A percentile compares a stretch with the other conserved stretches of the same genome.
Conservation (phyloP, 2,113 vertebrate genomes). For the Scortum barcoo region DNA sequence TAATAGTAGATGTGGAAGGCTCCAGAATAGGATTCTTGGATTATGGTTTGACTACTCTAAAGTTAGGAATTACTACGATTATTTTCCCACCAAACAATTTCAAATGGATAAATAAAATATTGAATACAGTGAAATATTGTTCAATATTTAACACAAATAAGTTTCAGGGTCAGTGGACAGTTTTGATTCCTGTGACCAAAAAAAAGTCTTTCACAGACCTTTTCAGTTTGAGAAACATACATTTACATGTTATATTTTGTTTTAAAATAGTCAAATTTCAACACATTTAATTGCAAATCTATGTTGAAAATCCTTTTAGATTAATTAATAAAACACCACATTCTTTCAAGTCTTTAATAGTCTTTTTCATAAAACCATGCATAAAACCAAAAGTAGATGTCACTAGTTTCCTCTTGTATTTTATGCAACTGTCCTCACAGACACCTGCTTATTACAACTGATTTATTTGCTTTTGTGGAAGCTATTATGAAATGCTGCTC, state of each 20-base stretch:
- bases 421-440: conserved; percentile 82
- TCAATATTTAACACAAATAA: too few relatives aligned
- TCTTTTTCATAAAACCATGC: conserved; percentile 67
- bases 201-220: neutral
- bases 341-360: conserved; percentile 1
- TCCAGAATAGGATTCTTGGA: too few relatives aligned
- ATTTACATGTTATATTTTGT: neutral
- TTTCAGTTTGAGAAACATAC: neutral
- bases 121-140: too few relatives aligned
- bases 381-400: conserved; percentile 67
- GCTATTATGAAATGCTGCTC: conserved; percentile 84
- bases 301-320: neutral
- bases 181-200: neutral
- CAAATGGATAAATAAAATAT: too few relatives aligned
- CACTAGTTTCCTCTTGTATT: conserved; percentile 82
- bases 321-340: neutral
- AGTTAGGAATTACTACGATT: too few relatives aligned
- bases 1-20: too few relatives aligned
- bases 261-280: neutral
- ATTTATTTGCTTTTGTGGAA: conserved; percentile 89
- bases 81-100: too few relatives aligned
- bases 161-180: neutral
- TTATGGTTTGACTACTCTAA: too few relatives aligned
- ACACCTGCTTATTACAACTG: conserved; percentile 87
- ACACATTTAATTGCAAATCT: neutral